Evolutionary conservation across 2,797 vertebrate species (phyloP).

Genomic region (Schizopygopsis pylzovi): DNA sequence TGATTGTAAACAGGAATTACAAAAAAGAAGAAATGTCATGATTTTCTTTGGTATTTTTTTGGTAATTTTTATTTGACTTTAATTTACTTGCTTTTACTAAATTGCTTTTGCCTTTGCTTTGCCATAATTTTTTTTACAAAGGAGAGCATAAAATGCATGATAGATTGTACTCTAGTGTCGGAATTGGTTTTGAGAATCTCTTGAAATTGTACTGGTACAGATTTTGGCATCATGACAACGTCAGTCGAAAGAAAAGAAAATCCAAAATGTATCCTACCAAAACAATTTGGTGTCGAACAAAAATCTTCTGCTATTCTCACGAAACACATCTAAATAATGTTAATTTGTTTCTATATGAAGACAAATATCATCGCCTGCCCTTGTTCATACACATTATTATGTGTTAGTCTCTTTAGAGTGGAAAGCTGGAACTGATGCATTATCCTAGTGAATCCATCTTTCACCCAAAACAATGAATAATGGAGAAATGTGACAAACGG

Average conservation of each 20-base stretch:
- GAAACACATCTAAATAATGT: conserved; percentile 27
- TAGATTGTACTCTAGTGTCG: too few species aligned
- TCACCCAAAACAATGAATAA: conserved; percentile 61
- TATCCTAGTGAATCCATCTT: conserved; percentile 60
- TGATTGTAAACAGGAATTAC: neutral
- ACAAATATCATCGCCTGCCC: conserved; percentile 55
- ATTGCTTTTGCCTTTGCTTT: too few species aligned
- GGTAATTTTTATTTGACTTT: neutral
- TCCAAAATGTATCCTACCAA: neutral
- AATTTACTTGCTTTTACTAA: too few species aligned
- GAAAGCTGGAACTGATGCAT: conserved; percentile 60
- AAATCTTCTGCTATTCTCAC: neutral
- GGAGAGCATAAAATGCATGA: neutral
- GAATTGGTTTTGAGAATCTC: neutral
- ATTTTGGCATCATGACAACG: too few species aligned
- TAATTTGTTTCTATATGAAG: conserved; percentile 56
- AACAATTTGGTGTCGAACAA: neutral
- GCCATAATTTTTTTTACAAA: neutral
- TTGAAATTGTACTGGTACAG: neutral
- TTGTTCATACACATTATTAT: conserved; percentile 61
- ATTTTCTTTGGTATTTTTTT: neutral
- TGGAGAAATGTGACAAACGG: conserved; percentile 55
- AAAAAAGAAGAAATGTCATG: too few species aligned
- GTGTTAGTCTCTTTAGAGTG: conserved; percentile 58
- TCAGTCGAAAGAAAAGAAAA: too few species aligned